These are phyloP conservation scores for Harpalus rubripes DNA, from an alignment of 2,888 invertebrate species.

Conservation along the genomic window DNA sequence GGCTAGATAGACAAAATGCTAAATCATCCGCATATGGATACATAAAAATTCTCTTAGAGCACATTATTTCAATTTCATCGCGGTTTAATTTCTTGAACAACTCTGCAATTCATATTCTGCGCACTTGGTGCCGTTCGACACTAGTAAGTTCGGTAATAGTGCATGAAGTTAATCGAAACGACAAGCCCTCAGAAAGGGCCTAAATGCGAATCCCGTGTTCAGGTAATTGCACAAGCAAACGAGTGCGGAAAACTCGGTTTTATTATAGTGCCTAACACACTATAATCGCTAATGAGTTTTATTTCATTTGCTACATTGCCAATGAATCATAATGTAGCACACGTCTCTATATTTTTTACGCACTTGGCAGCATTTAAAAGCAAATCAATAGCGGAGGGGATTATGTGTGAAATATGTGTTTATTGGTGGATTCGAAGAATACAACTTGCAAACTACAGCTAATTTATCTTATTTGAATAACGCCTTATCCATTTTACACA, in stretches of 20 bases:
- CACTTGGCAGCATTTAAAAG: constrained; percentile 29
- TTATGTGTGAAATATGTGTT: constrained; percentile 47
- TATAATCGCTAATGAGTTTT: constrained; percentile 49
- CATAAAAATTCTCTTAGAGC: no score
- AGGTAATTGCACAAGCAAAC: constrained; percentile 52
- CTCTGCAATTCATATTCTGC: not conserved
- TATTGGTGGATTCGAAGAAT: constrained; percentile 15
- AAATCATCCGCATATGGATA: no score
- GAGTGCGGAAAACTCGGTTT: constrained; percentile 47
- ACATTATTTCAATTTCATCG: no score
- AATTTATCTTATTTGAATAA: constrained; percentile 23
- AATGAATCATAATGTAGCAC: constrained; percentile 19
- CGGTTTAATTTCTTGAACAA: no score
- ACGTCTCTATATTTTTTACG: constrained; percentile 52
- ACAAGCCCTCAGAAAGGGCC: not conserved
- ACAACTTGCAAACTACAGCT: constrained; percentile 22
- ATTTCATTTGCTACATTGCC: constrained; percentile 42
- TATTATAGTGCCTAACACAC: constrained; percentile 49
- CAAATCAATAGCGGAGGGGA: constrained; percentile 38
- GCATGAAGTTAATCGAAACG: constrained; percentile 25
- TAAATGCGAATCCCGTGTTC: constrained; percentile 57
- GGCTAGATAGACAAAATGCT: no score
- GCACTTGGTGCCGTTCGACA: constrained; percentile 12
- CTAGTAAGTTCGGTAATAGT: constrained; percentile 40
- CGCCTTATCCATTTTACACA: not conserved